phyloP scores from a whole-genome alignment of 2,797 vertebrate species.

The Gephyroberyx darwinii region DNA sequence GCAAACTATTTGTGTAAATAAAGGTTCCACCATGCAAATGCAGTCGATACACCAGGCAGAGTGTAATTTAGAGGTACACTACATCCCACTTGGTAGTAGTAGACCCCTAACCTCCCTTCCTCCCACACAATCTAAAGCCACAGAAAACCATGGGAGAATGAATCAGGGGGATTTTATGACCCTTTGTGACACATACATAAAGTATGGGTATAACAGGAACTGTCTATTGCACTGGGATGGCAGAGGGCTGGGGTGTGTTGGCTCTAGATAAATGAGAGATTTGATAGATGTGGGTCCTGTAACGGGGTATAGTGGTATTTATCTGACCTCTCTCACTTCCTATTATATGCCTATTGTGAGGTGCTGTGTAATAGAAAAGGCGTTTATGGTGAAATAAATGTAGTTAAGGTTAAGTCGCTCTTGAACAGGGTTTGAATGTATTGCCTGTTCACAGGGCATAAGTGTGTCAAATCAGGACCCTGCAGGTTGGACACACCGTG shows the following conservation, averaged over 20 bases:
- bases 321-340: constrained; percentile 19
- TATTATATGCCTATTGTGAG: constrained; percentile 20
- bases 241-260: constrained; percentile 27
- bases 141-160: constrained; percentile 39
- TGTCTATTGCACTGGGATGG: constrained; percentile 34
- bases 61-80: constrained; percentile 1
- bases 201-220: constrained; percentile 53
- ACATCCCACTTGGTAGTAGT: constrained; percentile 5
- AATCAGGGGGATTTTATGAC: constrained; percentile 63
- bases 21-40: constrained; percentile 29
- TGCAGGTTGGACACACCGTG: not conserved
- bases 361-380: constrained; percentile 25
- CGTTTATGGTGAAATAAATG: constrained; percentile 22
- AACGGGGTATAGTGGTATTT: constrained; percentile 25
- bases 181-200: constrained; percentile 60
- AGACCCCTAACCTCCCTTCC: not conserved
- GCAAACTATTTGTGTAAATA: constrained; percentile 34
- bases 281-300: constrained; percentile 37
- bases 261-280: constrained; percentile 55
- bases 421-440: constrained; percentile 14
- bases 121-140: constrained; percentile 17
- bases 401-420: constrained; percentile 18
- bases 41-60: not conserved
- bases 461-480: constrained; percentile 8
- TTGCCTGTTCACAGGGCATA: not conserved